Evolutionary conservation across 2,113 vertebrate species (phyloP), one percentile per base, ranked within the genome.

Genomic region (Perca schrenkii): DNA sequence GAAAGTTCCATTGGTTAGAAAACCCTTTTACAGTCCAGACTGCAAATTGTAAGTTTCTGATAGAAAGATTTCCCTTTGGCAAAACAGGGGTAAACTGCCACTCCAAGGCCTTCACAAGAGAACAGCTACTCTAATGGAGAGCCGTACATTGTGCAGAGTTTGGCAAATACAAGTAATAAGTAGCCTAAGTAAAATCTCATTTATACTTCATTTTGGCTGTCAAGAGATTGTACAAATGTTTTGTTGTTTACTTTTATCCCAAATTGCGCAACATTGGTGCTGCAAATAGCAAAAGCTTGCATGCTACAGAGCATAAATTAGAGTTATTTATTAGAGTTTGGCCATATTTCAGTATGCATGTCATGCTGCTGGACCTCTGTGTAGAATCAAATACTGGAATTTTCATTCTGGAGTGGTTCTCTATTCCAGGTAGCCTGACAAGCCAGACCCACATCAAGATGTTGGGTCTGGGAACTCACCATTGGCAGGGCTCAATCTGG

Each of bases 61-160:
- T 94, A 93, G 76, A 94, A 93, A 94, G 84, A 79, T 87, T 88
- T 92, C 92, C 92, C 90, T 93, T 94, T 92, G 87, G 90, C 82
- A 94, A 94, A 93, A 91, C 80, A 93, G 93, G 89, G 91, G 91
- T 92, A 94, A 91, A 94, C 92, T 89, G 86, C 84, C 90, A 91
- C 91, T 91, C 86, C 84, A 92, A 93, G 90, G 85, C 86, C 88
- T 91, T 91, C 68, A 34, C 25, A 61, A 58, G 77, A 73, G 72
- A 86, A 85, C 82, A 71, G 52, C 58, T 86, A 82, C 69, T 80
- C 84, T 80, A 79, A 77, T 25, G 54, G 22, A 80, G 66, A 84
- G 77, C 80, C 66, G 8, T 3, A 72, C 53, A 65, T 69, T 64
- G 81, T 79, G 56, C 61, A 17, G 68, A 86, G 82, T 86, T 81